Base-by-base conservation (phyloP, 2,113 vertebrate genomes). In the Cariama cristata region DNA sequence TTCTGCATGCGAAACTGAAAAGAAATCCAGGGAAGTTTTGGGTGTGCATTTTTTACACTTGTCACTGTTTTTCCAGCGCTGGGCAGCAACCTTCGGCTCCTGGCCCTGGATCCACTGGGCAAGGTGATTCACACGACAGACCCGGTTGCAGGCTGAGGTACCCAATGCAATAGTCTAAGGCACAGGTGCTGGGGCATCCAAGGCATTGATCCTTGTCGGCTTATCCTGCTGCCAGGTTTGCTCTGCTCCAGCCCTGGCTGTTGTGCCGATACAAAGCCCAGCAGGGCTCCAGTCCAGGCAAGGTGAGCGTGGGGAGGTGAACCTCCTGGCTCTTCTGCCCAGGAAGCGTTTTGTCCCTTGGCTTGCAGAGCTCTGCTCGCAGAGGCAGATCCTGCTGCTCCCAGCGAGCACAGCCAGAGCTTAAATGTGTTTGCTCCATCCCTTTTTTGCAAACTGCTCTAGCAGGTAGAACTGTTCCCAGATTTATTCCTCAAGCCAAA, bases 281-380 rank as follows among this genome's bases (percentile, higher is more conserved):
- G 47, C 14, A 24, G n/a, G 28, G 19, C 40, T 55, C 47, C 9
- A 6, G 42, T 27, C 49, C 42, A 33, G 49, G 62, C 28, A 1
- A 30, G 49, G 77, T 1, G 17, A 68, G 59, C 0, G 0, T 4
- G 0, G 0, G 42, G 69, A 67, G 12, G 2, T 23, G 20, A 22
- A 38, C 7, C 11, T 42, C 27, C 58, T 12, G 18, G 8, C 58
- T 44, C 23, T 59, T 66, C 79, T 19, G 7, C 74, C 55, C 16
- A 53, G 30, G 33, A 40, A 40, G 19, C 10, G 5, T 22, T 74
- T 9, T 53, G 55, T 50, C 52, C 72, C 49, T 44, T 19, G 40
- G 67, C 64, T 92, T 32, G 15, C 75, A 80, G 71, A n/a, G 20
- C 71, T 73, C 79, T 28, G 53, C 62, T 86, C 12, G 1, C 74